Evolutionary conservation across 2,797 vertebrate genomes (phyloP).

Genomic region (Epinephelus coioides): DNA sequence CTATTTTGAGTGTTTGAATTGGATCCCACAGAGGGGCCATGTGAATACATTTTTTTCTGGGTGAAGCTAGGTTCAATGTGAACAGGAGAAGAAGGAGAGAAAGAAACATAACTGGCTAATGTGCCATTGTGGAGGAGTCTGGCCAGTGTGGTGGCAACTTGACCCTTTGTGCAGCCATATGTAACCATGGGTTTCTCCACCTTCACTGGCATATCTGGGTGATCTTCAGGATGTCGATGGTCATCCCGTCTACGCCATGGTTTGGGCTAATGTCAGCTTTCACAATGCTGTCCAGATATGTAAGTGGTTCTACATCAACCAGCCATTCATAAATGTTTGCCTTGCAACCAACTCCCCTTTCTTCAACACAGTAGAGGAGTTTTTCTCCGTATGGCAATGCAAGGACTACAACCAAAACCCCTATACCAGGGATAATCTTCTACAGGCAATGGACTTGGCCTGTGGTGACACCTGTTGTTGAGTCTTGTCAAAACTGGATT

Average conservation of each 20-base stretch:
- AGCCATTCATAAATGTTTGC: slow-evolving; percentile 11
- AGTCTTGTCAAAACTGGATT: slow-evolving; percentile 16
- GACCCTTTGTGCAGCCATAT: slow-evolving; percentile 1
- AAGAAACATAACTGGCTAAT: slow-evolving; percentile 13
- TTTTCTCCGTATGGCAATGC: slow-evolving; percentile 5
- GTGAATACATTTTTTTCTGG: slow-evolving; percentile 14
- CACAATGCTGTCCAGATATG: background rate
- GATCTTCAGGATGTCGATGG: background rate
- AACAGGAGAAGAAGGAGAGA: slow-evolving; percentile 6
- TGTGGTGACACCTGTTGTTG: background rate
- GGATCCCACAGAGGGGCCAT: slow-evolving; percentile 20
- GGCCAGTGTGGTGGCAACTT: slow-evolving; percentile 1
- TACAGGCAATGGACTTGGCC: background rate
- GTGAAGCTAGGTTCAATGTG: slow-evolving; percentile 20
- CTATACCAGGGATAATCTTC: slow-evolving; percentile 4
- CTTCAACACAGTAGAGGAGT: slow-evolving; percentile 9
- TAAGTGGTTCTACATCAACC: slow-evolving; percentile 21
- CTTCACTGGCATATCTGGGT: background rate
- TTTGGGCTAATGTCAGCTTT: background rate
- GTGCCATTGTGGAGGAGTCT: background rate
- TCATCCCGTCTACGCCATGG: slow-evolving; percentile 1
- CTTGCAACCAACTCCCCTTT: slow-evolving; percentile 13
- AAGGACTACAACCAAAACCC: slow-evolving; percentile 9
- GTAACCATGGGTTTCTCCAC: background rate
- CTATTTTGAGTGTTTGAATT: slow-evolving; percentile 13